Base-by-base conservation (phyloP, 2,888 invertebrate genomes). In the Megamerina dolium region DNA sequence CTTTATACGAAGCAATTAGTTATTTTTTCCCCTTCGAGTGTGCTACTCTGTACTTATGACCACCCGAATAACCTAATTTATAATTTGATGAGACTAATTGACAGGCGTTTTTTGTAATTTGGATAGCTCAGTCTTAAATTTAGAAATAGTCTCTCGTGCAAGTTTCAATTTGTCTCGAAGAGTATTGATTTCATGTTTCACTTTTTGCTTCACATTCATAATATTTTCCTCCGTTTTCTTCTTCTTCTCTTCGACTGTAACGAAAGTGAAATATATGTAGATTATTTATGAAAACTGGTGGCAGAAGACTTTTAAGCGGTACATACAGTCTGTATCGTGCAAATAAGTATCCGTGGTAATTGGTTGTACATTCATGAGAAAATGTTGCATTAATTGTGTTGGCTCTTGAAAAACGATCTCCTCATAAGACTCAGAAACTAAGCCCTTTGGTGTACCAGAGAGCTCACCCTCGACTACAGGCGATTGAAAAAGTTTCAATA, bases 351-450 rank as follows among this genome's bases (percentile, higher is more conserved):
- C 85, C 44, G 81, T 76, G 0, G 83, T 82, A 17, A 90, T 70
- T 2, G 85, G 86, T 57, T 86, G 84, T 0, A 85, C 80, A 55
- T 78, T 84, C 47, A 82, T 85, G 30, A 94, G 72, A 20, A 92
- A 75, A 63, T 92, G 88, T 60, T 93, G 90, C 91, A 94, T 92
- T 52, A 88, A 74, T 48, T 86, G 85, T 2, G 89, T 89, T 0
- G 90, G 90, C 66, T 91, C 90, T 70, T 90, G 89, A 63, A 92
- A 92, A 0, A 95, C 89, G 41, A 96, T 87, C 75, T 96, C 96
- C 66, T 96, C 96, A 61, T 95, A 97, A 48, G 85, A 87, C 72
- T 97, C 96, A 0, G 91, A 89, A 9, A 94, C 89, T 0, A 96
- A 73, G 17, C 80, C 79, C 53, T 83, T 78, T 19, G 82, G 80